A percentile compares a stretch with the other conserved stretches of the same genome.
phyloP scores from a whole-genome alignment of 2,113 vertebrate species.

The Psittacus erithacus region DNA sequence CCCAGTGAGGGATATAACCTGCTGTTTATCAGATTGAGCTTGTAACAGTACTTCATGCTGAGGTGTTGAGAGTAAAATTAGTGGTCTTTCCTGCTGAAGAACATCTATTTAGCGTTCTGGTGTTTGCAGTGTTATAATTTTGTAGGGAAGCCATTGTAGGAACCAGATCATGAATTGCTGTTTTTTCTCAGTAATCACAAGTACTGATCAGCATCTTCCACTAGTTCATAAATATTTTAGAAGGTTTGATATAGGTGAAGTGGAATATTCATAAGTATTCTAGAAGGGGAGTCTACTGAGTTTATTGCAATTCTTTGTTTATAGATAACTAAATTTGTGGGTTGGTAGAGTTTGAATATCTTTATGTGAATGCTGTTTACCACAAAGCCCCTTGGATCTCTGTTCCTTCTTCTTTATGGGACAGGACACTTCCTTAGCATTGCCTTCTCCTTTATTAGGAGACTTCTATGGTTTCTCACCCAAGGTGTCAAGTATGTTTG shows the following conservation, averaged over 20 bases:
- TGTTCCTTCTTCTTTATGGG: background rate
- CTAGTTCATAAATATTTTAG: background rate
- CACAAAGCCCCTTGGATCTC: background rate
- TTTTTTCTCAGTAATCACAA: background rate
- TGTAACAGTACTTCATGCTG: background rate
- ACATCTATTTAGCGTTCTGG: background rate
- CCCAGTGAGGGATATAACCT: background rate
- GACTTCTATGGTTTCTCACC: background rate
- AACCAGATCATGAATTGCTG: background rate
- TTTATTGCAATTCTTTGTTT: background rate
- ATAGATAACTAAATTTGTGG: background rate
- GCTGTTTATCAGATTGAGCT: background rate
- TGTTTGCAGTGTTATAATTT: background rate
- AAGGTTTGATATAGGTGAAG: background rate
- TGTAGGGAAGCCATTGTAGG: background rate
- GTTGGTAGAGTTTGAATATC: background rate
- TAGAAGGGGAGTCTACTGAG: background rate
- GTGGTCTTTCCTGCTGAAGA: background rate
- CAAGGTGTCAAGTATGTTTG: background rate
- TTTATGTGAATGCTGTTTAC: background rate
- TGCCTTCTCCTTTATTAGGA: background rate
- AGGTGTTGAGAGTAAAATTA: background rate
- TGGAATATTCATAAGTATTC: background rate
- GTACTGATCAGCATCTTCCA: background rate
- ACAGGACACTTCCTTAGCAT: background rate